Evolutionary conservation across 2,888 invertebrate species (phyloP).

Genomic region (Lycophotia porphyrea): DNA sequence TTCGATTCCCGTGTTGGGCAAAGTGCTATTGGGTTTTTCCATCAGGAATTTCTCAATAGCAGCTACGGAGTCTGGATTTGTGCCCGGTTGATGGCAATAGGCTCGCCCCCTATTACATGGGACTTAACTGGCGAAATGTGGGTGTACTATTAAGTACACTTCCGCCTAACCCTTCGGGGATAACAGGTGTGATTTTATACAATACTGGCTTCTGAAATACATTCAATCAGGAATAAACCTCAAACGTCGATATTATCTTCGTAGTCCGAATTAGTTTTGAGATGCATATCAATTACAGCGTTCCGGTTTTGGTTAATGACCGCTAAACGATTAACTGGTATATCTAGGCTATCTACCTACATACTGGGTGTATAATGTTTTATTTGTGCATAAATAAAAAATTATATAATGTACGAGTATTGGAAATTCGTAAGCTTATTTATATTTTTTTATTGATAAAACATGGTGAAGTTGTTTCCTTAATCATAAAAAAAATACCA

Average conservation of each 20-base stretch:
- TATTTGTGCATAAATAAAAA: background rate
- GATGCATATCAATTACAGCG: slow-evolving; percentile 23
- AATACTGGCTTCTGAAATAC: background rate
- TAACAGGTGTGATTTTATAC: too few species aligned
- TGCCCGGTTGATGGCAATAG: too few species aligned
- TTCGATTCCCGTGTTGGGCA: too few species aligned
- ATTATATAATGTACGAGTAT: background rate
- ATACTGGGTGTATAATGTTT: background rate
- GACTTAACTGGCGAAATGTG: too few species aligned
- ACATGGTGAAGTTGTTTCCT: background rate
- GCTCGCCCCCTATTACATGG: too few species aligned
- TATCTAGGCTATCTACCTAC: background rate
- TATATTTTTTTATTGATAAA: background rate
- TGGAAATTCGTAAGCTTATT: background rate
- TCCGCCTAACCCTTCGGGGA: too few species aligned
- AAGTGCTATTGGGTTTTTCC: too few species aligned
- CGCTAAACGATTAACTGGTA: background rate
- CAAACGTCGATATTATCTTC: slow-evolving; percentile 9
- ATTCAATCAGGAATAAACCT: background rate
- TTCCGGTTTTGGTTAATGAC: slow-evolving; percentile 8
- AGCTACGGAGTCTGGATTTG: too few species aligned
- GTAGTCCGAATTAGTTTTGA: slow-evolving; percentile 13
- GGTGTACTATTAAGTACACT: too few species aligned
- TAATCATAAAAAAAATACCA: too few species aligned
- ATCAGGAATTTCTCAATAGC: too few species aligned